phyloP scores from a whole-genome alignment of 2,888 invertebrate genomes.

The Philaethria dido region DNA sequence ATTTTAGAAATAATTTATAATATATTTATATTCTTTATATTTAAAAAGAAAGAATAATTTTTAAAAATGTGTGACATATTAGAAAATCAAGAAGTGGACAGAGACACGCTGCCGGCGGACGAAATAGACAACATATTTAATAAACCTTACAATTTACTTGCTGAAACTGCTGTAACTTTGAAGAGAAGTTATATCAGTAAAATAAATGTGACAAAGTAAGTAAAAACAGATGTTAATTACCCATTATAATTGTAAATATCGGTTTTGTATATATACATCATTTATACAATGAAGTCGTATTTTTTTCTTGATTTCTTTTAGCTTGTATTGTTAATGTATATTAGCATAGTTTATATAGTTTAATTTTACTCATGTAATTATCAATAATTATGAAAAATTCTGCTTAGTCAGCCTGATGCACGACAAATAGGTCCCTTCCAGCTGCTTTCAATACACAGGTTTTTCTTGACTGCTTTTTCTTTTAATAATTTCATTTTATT shows the following conservation, averaged over 20 bases:
- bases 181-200: slow-evolving; percentile 85
- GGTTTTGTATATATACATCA: background rate
- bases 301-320: background rate
- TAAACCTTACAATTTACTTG: slow-evolving; percentile 61
- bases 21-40: background rate
- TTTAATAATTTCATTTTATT: too few relatives aligned
- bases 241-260: background rate
- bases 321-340: too few relatives aligned
- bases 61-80: slow-evolving; percentile 68
- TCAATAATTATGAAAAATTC: too few relatives aligned
- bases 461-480: too few relatives aligned
- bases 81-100: slow-evolving; percentile 68
- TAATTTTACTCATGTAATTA: too few relatives aligned
- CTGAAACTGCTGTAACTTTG: slow-evolving; percentile 80
- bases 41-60: background rate
- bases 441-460: too few relatives aligned
- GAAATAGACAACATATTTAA: slow-evolving; percentile 62
- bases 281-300: too few relatives aligned
- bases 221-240: slow-evolving; percentile 43
- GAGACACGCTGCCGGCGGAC: slow-evolving; percentile 61
- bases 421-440: too few relatives aligned
- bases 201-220: slow-evolving; percentile 83
- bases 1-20: background rate
- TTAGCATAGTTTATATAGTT: too few relatives aligned
- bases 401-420: too few relatives aligned